phyloP scores from a whole-genome alignment of 2,797 vertebrate genomes.

The Somateria mollissima region DNA sequence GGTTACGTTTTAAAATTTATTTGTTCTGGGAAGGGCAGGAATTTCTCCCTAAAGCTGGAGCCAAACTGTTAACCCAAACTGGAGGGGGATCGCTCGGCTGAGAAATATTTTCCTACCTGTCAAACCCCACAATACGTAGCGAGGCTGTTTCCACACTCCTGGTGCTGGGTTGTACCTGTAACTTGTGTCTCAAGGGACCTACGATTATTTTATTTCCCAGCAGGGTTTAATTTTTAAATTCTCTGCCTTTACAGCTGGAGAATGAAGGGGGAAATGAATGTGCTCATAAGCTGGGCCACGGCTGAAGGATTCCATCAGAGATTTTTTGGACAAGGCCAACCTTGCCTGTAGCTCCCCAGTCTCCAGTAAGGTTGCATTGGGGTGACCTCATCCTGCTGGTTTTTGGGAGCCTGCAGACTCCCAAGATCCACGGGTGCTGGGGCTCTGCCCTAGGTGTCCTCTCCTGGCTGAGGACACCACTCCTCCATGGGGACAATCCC shows the following conservation, averaged over 20 bases:
- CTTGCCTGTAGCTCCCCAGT: accelerated
- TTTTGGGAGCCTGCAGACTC: not conserved
- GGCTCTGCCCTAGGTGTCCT: no score
- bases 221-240: not conserved
- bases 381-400: not conserved
- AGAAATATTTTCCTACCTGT: slow-evolving; percentile 35
- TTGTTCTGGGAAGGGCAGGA: not conserved
- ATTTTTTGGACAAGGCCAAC: not conserved
- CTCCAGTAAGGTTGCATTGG: not conserved
- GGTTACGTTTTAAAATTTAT: slow-evolving; percentile 8
- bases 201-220: not conserved
- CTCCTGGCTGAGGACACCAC: no score
- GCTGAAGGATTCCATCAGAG: not conserved
- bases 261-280: not conserved
- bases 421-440: no score
- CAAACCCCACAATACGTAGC: not conserved
- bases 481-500: no score
- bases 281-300: not conserved
- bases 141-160: not conserved
- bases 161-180: not conserved
- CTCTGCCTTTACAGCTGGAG: not conserved
- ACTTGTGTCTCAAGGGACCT: not conserved
- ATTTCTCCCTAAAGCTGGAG: not conserved
- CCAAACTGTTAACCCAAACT: not conserved
- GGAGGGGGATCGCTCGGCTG: not conserved